Base-by-base conservation (phyloP, 2,888 invertebrate species). In the Coleophora flavipennella region DNA sequence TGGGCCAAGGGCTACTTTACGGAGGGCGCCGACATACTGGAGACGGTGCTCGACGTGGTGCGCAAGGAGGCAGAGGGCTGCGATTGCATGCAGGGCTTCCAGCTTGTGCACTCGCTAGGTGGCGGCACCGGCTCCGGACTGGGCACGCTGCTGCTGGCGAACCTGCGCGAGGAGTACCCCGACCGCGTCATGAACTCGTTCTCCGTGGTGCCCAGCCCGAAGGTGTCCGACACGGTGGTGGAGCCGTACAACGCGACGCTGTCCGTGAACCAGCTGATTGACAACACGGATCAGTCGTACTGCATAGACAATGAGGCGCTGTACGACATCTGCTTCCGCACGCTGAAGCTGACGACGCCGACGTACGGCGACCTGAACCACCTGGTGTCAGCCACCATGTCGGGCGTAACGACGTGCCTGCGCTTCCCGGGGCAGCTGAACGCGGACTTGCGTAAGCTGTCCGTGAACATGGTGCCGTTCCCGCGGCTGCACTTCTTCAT, bases 251-350 rank as follows among this genome's bases (percentile, higher is more conserved):
- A 92, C 55, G 91, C 92, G 6, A 92, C 91, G 2, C 72, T 92
- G 26, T 90, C 78, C 1, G 46, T 74, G 0, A 71, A 91, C 48
- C 91, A 91, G 52, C 67, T 92, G 27, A 90, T 92, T 35, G 92
- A 92, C 55, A 91, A 90, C 59, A 89, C 75, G 55, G 55, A 89
- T 75, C 65, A 75, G 39, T 55, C 91, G 0, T 91, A 86, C 57
- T 91, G 91, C 53, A 91, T 92, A 43, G 92, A 92, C 65, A 92
- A 92, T 58, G 92, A 92, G 67, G 92, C 92, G 12, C 72, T 92
- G 28, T 92, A 92, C 64, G 91, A 92, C 57, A 92, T 92, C 53
- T 92, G 92, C 75, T 92, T 91, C 78, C 79, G 91, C 41, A 92
- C 92, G 3, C 72, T 92, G 31, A 91, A 90, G 67, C 71, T 91